Conservation (phyloP, 2,113 vertebrate genomes). For the Labrus mixtus region DNA sequence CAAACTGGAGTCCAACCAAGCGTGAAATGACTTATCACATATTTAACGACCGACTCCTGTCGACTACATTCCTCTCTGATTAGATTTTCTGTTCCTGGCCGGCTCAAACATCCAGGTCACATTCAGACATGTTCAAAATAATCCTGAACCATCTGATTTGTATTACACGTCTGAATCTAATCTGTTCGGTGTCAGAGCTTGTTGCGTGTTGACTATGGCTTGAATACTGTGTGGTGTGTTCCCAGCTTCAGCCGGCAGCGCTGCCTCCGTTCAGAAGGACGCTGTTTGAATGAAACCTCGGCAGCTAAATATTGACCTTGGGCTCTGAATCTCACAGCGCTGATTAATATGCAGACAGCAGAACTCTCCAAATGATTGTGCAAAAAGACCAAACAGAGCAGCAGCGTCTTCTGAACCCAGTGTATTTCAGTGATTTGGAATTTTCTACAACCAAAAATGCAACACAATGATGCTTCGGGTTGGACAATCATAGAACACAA, state of each 20-base stretch:
- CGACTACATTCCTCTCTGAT: slow-evolving; percentile 2
- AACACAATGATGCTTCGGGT: not conserved
- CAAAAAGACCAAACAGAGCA: not conserved
- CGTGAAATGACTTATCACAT: slow-evolving; percentile 37
- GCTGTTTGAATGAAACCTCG: not conserved
- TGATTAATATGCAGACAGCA: not conserved
- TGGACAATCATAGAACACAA: no score
- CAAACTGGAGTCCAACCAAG: slow-evolving; percentile 37
- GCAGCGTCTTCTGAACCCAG: not conserved
- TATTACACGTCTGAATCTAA: not conserved
- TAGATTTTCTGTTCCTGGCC: slow-evolving; percentile 5
- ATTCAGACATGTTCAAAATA: not conserved
- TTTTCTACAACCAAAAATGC: not conserved
- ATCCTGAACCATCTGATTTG: slow-evolving; percentile 8
- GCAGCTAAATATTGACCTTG: not conserved
- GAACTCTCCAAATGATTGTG: not conserved
- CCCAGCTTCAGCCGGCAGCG: not conserved
- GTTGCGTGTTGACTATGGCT: not conserved
- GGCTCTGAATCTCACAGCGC: accelerated
- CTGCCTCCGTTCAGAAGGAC: not conserved
- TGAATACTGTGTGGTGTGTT: not conserved
- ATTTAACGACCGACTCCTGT: slow-evolving; percentile 8
- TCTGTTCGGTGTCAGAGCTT: not conserved
- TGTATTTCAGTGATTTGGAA: not conserved
- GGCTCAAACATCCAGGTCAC: not conserved